Conservation (phyloP, 2,113 vertebrate genomes). For the Plotosus lineatus region DNA sequence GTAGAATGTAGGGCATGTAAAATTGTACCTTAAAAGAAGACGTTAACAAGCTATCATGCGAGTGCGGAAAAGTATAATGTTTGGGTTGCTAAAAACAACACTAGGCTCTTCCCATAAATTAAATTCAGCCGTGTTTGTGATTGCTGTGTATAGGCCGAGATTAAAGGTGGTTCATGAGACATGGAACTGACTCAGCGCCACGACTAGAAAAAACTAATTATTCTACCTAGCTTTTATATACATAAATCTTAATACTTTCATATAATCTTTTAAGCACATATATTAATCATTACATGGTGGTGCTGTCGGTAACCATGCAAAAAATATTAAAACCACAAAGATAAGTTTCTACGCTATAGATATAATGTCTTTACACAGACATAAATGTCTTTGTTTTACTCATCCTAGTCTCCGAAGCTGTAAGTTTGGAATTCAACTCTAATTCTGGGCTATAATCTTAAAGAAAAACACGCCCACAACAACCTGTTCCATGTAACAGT, state of each 20-base stretch:
- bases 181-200: neutral
- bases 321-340: too few relatives aligned
- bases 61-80: neutral
- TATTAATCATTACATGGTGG: conserved; percentile 65
- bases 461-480: conserved; percentile 10
- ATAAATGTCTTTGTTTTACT: conserved; percentile 45
- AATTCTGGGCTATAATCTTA: conserved; percentile 45
- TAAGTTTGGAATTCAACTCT: conserved; percentile 56
- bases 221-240: conserved; percentile 28
- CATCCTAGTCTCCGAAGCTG: neutral
- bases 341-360: conserved; percentile 56
- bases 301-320: conserved; percentile 64
- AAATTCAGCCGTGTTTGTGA: neutral
- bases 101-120: neutral
- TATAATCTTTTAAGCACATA: conserved; percentile 71
- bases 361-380: conserved; percentile 47
- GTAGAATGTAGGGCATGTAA: too few relatives aligned
- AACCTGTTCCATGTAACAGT: conserved; percentile 15
- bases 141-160: neutral
- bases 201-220: neutral
- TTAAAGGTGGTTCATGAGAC: neutral
- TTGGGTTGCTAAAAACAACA: neutral
- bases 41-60: neutral
- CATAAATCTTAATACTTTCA: conserved; percentile 66
- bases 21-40: neutral